phyloP scores from a whole-genome alignment of 2,888 invertebrate species.

The Napeogenes sylphis region DNA sequence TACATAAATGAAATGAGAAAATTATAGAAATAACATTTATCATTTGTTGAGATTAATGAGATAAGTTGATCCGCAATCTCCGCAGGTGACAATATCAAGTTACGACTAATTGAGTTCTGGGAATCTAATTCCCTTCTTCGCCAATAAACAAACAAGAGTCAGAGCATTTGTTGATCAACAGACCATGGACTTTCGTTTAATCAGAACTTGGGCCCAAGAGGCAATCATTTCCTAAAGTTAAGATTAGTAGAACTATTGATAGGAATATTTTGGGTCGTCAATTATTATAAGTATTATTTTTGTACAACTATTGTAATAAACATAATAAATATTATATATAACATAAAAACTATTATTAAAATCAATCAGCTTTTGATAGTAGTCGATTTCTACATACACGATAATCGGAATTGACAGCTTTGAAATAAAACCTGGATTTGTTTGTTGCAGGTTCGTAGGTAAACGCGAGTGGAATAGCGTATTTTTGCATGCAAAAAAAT shows the following conservation, averaged over 20 bases:
- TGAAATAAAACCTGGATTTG: slow-evolving; percentile 15
- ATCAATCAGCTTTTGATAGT: too few species aligned
- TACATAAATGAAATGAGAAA: too few species aligned
- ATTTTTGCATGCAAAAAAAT: slow-evolving; percentile 27
- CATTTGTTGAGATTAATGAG: too few species aligned
- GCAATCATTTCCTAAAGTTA: slow-evolving; percentile 10
- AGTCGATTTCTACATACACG: too few species aligned
- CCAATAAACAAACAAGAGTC: slow-evolving; percentile 42
- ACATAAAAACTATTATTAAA: too few species aligned
- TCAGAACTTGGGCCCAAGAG: slow-evolving; percentile 43
- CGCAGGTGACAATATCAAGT: slow-evolving; percentile 34
- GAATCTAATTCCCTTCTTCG: slow-evolving; percentile 45
- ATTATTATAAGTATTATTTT: too few species aligned
- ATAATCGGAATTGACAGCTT: not conserved
- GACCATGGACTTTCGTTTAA: slow-evolving; percentile 36
- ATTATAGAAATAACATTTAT: too few species aligned
- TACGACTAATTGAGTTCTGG: slow-evolving; percentile 44
- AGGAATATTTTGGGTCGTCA: too few species aligned
- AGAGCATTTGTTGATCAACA: slow-evolving; percentile 18
- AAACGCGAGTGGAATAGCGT: slow-evolving; percentile 18
- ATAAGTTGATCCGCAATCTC: not conserved
- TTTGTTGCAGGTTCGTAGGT: slow-evolving; percentile 15
- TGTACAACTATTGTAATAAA: too few species aligned
- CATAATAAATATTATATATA: too few species aligned
- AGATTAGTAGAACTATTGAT: not conserved